Evolutionary conservation across 2,113 vertebrate species (phyloP).

Genomic region (Nyctibius bracteatus): DNA sequence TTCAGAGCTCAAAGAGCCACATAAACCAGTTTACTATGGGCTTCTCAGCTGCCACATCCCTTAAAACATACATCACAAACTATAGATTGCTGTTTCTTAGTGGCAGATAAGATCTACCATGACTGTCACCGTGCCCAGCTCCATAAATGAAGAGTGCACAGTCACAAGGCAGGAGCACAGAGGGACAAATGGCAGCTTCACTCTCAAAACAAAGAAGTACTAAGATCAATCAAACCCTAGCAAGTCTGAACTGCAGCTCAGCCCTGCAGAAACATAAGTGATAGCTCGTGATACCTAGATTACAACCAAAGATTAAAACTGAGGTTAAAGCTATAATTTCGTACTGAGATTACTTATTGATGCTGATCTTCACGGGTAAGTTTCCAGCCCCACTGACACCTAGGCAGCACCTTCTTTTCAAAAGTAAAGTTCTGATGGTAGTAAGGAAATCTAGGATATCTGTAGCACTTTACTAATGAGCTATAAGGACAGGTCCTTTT

Average conservation of each 20-base stretch:
- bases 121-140: not conserved
- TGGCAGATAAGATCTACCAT: not conserved
- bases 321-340: not conserved
- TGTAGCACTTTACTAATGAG: not conserved
- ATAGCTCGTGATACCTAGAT: not conserved
- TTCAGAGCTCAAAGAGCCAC: not conserved
- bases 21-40: not conserved
- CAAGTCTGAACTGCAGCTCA: not conserved
- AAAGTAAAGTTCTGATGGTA: not conserved
- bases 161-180: not conserved
- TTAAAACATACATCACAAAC: not conserved
- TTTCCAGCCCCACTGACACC: not conserved
- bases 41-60: not conserved
- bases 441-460: not conserved
- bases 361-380: not conserved
- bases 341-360: not conserved
- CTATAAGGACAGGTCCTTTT: not conserved
- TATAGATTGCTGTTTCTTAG: not conserved
- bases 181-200: not conserved
- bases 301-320: not conserved
- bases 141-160: accelerated
- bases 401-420: not conserved
- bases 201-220: not conserved
- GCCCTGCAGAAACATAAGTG: not conserved
- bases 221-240: not conserved